Base-by-base conservation (phyloP, 1,140 invertebrate species). In the Alviniconcha marisindica region DNA sequence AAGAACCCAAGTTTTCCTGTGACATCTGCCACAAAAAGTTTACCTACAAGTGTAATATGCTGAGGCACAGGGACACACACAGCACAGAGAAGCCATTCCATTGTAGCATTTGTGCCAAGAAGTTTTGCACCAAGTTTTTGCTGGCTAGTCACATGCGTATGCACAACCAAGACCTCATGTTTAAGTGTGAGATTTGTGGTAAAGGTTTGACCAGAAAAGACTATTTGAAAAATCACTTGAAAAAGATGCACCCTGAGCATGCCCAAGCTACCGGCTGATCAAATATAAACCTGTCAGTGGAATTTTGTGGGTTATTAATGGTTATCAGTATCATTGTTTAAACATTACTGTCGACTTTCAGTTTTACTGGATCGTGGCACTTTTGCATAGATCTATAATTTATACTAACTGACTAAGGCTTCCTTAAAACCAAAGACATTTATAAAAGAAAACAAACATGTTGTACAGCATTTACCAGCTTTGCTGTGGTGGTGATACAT, bases 1-100 rank as follows among this genome's bases (percentile, higher is more conserved):
- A 78, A 60, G 77, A 78, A 24, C 77, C 77, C 10, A 28, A 40
- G 18, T 78, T 78, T 60, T 33, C 77, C 36, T 78, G 77, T 38
- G 77, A 60, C 10, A 28, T 78, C 2, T 78, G 77, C 31, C 48
- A 60, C 12, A 78, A 60, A 31, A 78, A 60, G 77, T 78, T 78
- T 40, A 78, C 77, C 1, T 78, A 78, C 77, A 78, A 78, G 15
- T 60, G 77, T 24, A 78, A 78, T 51, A 54, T 78, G 31, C 3
- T 56, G 31, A 18, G 48, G 38, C 77, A 78, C 51, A 33, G 48
- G 14, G 36, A 40, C 28, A 56, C 77, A 18, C 77, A 78, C 56
- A 56, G 36, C 31, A 38, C 40, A 3, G 77, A 78, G 48, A 78
- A 78, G n/a, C 51, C 14, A 2, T 78, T 78, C 33, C 77, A 60